Conservation (phyloP, 2,888 invertebrate genomes). For the Caenorhabditis angaria region DNA sequence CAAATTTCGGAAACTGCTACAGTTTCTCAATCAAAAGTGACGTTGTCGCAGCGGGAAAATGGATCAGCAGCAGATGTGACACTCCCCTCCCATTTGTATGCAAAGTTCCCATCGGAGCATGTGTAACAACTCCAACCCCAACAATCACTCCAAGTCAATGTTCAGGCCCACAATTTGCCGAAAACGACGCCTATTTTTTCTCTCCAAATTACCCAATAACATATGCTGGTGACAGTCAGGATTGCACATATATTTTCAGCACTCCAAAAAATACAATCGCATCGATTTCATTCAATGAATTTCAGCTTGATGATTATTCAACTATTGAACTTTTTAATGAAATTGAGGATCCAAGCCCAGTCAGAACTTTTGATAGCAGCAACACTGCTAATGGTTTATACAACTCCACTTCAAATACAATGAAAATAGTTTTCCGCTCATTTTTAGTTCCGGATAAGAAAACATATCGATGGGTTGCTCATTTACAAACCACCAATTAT, state of each 20-base stretch:
- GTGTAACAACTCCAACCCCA: slow-evolving; percentile 26
- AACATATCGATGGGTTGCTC: too few relatives aligned
- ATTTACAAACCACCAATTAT: too few relatives aligned
- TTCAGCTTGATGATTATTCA: slow-evolving; percentile 21
- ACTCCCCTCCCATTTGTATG: slow-evolving; percentile 34
- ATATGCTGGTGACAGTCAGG: slow-evolving; percentile 19
- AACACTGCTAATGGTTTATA: slow-evolving; percentile 24
- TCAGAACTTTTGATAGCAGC: slow-evolving; percentile 15
- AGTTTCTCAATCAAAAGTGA: slow-evolving; percentile 17
- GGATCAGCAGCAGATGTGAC: slow-evolving; percentile 38
- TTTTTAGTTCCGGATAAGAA: neutral
- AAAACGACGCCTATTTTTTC: slow-evolving; percentile 30
- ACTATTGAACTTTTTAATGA: slow-evolving; percentile 23
- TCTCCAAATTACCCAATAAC: slow-evolving; percentile 35
- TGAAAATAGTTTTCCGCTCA: slow-evolving; percentile 39
- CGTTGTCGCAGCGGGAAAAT: slow-evolving; percentile 19
- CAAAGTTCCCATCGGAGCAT: slow-evolving; percentile 13
- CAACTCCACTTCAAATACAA: slow-evolving; percentile 37
- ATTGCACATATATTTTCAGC: slow-evolving; percentile 31
- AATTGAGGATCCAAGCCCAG: slow-evolving; percentile 31
- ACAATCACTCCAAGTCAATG: slow-evolving; percentile 31
- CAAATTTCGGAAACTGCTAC: slow-evolving; percentile 23
- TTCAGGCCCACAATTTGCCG: slow-evolving; percentile 21
- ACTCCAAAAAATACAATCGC: slow-evolving; percentile 23
- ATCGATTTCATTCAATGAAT: slow-evolving; percentile 26